Conservation (phyloP, 2,113 vertebrate species). For the Ophiodon elongatus region DNA sequence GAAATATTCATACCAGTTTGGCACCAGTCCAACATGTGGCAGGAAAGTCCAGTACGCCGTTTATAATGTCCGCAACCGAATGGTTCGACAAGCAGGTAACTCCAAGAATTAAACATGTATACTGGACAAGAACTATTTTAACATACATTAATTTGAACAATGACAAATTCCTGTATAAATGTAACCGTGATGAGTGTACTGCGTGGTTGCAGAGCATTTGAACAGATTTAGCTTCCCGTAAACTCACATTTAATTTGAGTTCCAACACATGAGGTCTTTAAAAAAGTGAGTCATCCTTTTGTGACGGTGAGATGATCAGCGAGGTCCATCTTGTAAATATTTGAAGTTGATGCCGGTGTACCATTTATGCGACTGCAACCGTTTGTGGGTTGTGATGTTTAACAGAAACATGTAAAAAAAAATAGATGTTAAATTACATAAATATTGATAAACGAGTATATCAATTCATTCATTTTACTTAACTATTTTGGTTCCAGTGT, state of each 20-base stretch:
- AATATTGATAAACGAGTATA: not conserved
- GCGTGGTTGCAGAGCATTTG: conserved; percentile 15
- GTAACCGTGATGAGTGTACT: not conserved
- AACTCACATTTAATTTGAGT: conserved; percentile 27
- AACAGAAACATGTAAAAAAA: not conserved
- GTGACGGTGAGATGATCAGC: not conserved
- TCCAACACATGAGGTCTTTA: conserved; percentile 10
- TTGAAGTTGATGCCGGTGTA: not conserved
- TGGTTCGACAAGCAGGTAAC: conserved; percentile 75
- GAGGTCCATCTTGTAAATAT: conserved; percentile 33
- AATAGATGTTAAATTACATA: not conserved
- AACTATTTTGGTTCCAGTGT: conserved; percentile 45
- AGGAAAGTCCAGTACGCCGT: conserved; percentile 70
- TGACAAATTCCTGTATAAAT: not conserved
- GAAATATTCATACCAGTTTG: conserved; percentile 90
- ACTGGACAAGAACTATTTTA: not conserved
- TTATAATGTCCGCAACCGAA: conserved; percentile 55
- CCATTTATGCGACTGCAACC: not conserved
- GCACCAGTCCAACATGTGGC: conserved; percentile 83
- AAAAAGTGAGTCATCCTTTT: conserved; percentile 40
- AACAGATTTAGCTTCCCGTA: not conserved
- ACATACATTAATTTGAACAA: not conserved
- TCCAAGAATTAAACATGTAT: not conserved
- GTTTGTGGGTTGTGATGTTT: not conserved
- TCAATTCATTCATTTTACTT: not conserved